Conservation (phyloP, 1,140 invertebrate genomes). For the Gonatopus flavifemur region DNA sequence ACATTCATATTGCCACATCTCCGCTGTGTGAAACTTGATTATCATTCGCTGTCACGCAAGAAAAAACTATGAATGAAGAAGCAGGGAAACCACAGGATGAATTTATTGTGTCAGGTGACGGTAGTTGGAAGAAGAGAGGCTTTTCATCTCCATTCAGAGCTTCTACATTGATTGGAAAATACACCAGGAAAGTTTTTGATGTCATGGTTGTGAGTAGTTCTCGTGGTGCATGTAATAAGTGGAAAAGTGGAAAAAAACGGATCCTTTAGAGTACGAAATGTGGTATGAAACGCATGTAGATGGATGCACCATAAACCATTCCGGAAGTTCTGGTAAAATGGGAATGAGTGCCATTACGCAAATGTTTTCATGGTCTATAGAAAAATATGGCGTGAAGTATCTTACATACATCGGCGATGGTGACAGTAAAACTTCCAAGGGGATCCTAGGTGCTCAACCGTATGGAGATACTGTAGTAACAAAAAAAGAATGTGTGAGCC, state of each 20-base stretch:
- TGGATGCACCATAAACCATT: conserved; percentile 19
- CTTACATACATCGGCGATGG: conserved; percentile 16
- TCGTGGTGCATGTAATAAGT: conserved; percentile 21
- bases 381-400: conserved; percentile 16
- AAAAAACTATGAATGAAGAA: conserved; percentile 12
- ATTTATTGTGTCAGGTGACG: conserved; percentile 27
- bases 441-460: conserved; percentile 2
- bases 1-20: neutral
- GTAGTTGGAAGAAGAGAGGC: conserved; percentile 29
- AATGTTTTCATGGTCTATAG: conserved; percentile 22
- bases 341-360: conserved; percentile 20
- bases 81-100: conserved; percentile 12
- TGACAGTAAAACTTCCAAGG: conserved; percentile 2
- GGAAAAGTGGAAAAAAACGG: conserved; percentile 14
- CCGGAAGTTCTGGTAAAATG: conserved; percentile 23
- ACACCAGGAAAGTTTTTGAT: conserved; percentile 30
- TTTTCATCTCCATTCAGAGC: conserved; percentile 30
- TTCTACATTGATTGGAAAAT: conserved; percentile 23
- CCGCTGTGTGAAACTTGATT: neutral
- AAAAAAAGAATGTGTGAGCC: conserved; percentile 9
- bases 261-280: conserved; percentile 8
- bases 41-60: conserved; percentile 12
- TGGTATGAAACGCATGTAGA: conserved; percentile 20
- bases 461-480: conserved; percentile 6
- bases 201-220: conserved; percentile 20